A percentile compares a stretch with the other conserved stretches of the same genome.
Evolutionary conservation across 1,140 invertebrate species (phyloP).

Genomic region (Druon quercuslanigerum): DNA sequence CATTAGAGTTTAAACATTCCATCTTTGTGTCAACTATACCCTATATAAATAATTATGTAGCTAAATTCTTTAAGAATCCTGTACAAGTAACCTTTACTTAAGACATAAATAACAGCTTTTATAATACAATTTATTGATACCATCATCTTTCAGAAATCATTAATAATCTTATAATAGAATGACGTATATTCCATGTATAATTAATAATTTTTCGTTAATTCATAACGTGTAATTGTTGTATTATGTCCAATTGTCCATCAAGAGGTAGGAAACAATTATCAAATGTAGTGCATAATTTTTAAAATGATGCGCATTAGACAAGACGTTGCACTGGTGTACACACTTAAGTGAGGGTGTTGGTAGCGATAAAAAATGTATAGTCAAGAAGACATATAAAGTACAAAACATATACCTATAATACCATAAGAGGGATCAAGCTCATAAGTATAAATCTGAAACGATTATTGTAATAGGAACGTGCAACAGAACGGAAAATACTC

Average conservation of each 20-base stretch:
- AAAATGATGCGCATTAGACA: no score
- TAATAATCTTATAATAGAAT: no score
- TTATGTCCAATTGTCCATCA: no score
- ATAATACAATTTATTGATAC: slow-evolving; percentile 10
- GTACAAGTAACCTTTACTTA: no score
- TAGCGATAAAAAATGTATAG: background rate
- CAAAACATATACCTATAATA: background rate
- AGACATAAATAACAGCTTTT: no score
- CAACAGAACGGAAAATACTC: slow-evolving; percentile 10
- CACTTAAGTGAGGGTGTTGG: no score
- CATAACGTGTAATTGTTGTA: no score
- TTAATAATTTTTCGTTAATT: no score
- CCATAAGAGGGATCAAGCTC: background rate
- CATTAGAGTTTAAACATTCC: background rate
- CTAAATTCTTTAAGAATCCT: background rate
- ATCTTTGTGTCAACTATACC: background rate
- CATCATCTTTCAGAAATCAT: background rate
- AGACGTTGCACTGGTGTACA: no score
- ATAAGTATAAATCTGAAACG: background rate
- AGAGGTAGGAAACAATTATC: no score
- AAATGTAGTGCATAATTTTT: no score
- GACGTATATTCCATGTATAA: no score
- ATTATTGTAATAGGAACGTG: slow-evolving; percentile 8
- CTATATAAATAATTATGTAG: background rate
- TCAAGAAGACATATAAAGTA: background rate